phyloP scores from a whole-genome alignment of 2,797 vertebrate species.

The Kryptolebias ocellatus region DNA sequence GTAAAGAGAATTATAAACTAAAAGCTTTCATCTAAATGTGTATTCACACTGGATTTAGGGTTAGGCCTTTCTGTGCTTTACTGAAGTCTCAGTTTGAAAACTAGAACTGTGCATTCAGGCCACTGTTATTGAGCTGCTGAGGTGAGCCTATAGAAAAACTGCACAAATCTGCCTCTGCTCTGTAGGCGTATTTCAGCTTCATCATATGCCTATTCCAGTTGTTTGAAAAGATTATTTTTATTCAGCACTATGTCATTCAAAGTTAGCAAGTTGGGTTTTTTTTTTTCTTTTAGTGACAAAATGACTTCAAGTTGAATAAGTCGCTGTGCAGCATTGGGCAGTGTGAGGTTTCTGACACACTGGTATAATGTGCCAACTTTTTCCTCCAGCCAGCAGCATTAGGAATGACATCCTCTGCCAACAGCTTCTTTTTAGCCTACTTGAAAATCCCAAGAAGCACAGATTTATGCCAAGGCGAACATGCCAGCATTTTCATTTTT shows the following conservation, averaged over 20 bases:
- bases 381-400: conserved; percentile 70
- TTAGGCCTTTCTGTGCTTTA: conserved; percentile 64
- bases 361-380: conserved; percentile 61
- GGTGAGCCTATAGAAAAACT: conserved; percentile 58
- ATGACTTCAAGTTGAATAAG: conserved; percentile 54
- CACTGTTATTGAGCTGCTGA: conserved; percentile 49
- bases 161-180: conserved; percentile 25
- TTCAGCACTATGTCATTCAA: conserved; percentile 29
- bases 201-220: conserved; percentile 27
- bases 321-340: conserved; percentile 48
- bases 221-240: conserved; percentile 45
- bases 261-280: conserved; percentile 8
- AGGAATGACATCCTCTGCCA: conserved; percentile 73
- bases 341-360: conserved; percentile 64
- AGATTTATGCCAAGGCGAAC: conserved; percentile 65
- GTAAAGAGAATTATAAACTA: conserved; percentile 79
- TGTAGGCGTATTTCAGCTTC: conserved; percentile 32
- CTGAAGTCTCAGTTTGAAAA: conserved; percentile 65
- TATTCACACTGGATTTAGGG: conserved; percentile 79
- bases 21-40: conserved; percentile 79
- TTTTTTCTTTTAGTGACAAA: conserved; percentile 51
- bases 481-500: conserved; percentile 72
- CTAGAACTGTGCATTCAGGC: conserved; percentile 59
- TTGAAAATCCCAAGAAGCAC: conserved; percentile 74
- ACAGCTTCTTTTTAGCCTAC: conserved; percentile 73